A percentile compares a stretch with the other conserved stretches of the same genome.
phyloP scores from a whole-genome alignment of 2,888 invertebrate genomes.

The Tetragonula carbonaria region DNA sequence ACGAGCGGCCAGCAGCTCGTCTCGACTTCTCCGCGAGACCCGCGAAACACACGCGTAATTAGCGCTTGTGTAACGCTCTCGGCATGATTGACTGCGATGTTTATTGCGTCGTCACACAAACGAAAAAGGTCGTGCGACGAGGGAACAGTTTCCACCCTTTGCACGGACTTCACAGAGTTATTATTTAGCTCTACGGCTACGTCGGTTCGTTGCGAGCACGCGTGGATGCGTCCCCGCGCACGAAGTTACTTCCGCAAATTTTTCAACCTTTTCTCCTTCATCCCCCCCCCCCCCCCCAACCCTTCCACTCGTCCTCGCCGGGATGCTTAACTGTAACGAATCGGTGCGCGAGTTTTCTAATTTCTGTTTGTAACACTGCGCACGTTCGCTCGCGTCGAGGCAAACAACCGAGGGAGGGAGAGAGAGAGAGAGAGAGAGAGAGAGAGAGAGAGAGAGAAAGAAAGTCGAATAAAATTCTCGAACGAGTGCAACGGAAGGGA shows the following conservation, averaged over 20 bases:
- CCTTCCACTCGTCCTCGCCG: not conserved
- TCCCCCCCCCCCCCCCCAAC: not conserved
- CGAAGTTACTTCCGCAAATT: not conserved
- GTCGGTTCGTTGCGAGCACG: not conserved
- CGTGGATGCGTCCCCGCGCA: not conserved
- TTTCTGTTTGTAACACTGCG: not conserved
- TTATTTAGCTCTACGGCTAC: not conserved
- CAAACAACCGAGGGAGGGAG: too few species aligned
- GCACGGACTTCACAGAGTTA: not conserved
- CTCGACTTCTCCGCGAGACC: not conserved
- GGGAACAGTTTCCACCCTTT: not conserved
- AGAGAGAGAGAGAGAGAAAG: too few species aligned
- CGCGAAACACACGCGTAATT: not conserved
- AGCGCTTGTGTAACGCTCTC: not conserved
- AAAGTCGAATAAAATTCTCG: too few species aligned
- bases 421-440: too few species aligned
- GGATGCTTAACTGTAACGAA: not conserved
- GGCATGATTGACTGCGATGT: conserved; percentile 15
- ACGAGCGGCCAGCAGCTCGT: not conserved
- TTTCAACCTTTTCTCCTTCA: not conserved
- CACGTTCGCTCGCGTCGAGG: not conserved
- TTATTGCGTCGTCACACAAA: not conserved
- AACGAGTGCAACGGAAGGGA: too few species aligned
- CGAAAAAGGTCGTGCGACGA: not conserved
- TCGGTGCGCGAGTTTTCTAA: not conserved